Conservation (phyloP, 2,797 vertebrate genomes). For the Pangasius mekongensis region DNA sequence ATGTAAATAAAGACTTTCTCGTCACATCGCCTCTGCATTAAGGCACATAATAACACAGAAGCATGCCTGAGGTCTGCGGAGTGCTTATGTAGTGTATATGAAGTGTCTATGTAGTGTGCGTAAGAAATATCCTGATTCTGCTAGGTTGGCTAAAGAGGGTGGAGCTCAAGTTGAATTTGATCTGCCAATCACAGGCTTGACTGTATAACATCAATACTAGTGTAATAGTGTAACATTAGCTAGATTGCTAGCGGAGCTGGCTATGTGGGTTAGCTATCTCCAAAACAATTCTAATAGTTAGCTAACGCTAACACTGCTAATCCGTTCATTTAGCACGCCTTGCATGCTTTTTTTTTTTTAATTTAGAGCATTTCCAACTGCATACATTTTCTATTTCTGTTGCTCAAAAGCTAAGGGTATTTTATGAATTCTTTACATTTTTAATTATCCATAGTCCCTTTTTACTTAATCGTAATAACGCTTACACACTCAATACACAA, state of each 20-base stretch:
- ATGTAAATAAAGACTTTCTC: background rate
- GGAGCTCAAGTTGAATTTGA: background rate
- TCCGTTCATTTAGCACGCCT: background rate
- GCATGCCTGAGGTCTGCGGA: conserved; percentile 23
- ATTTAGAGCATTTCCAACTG: background rate
- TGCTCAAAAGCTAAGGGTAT: background rate
- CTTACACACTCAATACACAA: background rate
- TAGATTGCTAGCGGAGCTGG: background rate
- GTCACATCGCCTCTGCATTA: conserved; percentile 42
- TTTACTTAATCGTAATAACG: background rate
- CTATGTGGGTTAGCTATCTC: background rate
- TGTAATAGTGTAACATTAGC: background rate
- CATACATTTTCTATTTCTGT: background rate
- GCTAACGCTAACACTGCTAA: background rate
- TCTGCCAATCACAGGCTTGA: background rate
- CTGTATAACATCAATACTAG: background rate
- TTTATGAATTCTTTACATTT: background rate
- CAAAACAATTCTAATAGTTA: background rate
- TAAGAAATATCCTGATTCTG: background rate
- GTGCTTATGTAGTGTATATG: background rate
- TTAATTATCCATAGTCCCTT: background rate
- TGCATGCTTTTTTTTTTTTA: background rate
- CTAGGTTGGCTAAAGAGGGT: background rate
- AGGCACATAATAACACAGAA: conserved; percentile 47
- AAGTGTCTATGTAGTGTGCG: background rate